Evolutionary conservation across 2,797 vertebrate genomes (phyloP), one percentile per base, ranked within the genome.

Genomic region (Luscinia megarhynchos): DNA sequence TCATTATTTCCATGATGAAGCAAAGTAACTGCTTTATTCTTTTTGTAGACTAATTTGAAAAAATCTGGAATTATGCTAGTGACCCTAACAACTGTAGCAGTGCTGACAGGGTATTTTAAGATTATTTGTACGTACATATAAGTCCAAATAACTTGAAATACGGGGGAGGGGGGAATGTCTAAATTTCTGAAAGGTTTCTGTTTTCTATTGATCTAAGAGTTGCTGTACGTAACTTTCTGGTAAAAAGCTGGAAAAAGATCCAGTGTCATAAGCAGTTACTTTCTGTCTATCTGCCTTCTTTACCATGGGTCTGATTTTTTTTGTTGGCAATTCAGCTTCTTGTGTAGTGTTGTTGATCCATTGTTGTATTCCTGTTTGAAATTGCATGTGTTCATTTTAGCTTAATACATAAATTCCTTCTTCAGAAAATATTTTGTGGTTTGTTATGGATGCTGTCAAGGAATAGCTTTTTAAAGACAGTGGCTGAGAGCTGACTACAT

Each of bases 101-200:
- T 51, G 27, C 40, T 55, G 63, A 59, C 46, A 61, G 27, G 15
- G 22, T 62, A 9, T 54, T 84, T 78, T 70, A 84, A 73, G 40
- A 64, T 40, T 32, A 34, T 58, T 58, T 70, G 21, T 90, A 13
- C 17, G 4, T 59, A 5, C 29, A 26, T 55, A 15, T 12, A 91
- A 87, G 32, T 63, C 22, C 22, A 87, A 57, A 5, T 68, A 84
- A 61, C 38, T 38, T 74, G 50, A 87, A 81, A 63, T 84, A 36
- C 0, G 24, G 15, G 27, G 7, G 11, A 14, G 4, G 27, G 27
- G 7, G 11, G 2, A 29, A 50, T 24, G 13, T 50, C 29, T 34
- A 3, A 27, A 48, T 72, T 46, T 89, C 32, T 61, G 6, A 22
- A 24, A 36, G 22, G 3, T 38, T 63, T 11, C 32, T 70, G 5